Conservation (phyloP, 2,797 vertebrate genomes). For the Synanceia verrucosa region DNA sequence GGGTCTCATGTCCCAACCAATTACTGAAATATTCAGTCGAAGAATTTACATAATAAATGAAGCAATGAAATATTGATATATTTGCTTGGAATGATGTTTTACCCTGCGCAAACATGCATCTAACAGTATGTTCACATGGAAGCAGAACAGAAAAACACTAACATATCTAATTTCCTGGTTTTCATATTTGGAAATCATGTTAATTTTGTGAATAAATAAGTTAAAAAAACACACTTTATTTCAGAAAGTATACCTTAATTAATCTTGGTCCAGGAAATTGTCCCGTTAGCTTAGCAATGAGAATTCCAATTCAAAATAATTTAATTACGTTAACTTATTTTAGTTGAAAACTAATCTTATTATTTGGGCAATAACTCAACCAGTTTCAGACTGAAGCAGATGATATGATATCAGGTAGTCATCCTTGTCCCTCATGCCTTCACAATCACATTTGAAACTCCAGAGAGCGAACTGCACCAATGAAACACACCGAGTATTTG, state of each 20-base stretch:
- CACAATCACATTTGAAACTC: conserved; percentile 39
- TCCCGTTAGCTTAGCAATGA: not conserved
- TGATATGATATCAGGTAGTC: conserved; percentile 18
- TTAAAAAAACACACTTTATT: not conserved
- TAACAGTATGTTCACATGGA: conserved; percentile 57
- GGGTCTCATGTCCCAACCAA: conserved; percentile 74
- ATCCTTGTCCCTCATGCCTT: conserved; percentile 7
- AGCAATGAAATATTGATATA: conserved; percentile 81
- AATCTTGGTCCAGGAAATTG: not conserved
- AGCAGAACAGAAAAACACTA: conserved; percentile 23
- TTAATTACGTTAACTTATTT: not conserved
- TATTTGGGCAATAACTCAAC: not conserved
- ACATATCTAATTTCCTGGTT: conserved; percentile 2
- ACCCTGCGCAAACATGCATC: conserved; percentile 63
- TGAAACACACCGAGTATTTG: conserved; percentile 45
- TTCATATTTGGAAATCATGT: not conserved
- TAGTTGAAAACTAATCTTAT: not conserved
- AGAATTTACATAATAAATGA: conserved; percentile 84
- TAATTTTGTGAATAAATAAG: not conserved
- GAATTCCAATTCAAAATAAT: not conserved
- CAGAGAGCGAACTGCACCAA: conserved; percentile 11
- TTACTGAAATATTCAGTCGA: conserved; percentile 79
- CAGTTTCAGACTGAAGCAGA: conserved; percentile 3
- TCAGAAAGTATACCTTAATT: not conserved
- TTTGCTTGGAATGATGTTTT: conserved; percentile 74